These are phyloP conservation scores for Therioaphis trifolii DNA, from an alignment of 2,888 invertebrate genomes.

Conservation along the genomic window DNA sequence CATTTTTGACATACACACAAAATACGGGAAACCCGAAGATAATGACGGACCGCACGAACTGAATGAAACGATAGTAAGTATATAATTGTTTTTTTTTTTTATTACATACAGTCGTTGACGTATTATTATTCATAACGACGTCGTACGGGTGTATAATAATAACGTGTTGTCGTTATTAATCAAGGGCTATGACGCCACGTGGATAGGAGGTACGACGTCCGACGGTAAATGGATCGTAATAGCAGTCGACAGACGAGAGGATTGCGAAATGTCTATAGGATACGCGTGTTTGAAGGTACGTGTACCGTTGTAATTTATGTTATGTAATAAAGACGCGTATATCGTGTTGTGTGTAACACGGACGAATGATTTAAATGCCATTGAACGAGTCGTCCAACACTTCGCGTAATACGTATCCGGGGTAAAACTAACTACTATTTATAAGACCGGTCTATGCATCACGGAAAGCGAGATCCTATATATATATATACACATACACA, in stretches of 20 bases:
- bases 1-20: slow-evolving; percentile 2
- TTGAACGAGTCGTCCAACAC: too few relatives aligned
- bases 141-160: neutral
- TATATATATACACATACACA: neutral
- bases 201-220: slow-evolving; percentile 41
- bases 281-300: slow-evolving; percentile 32
- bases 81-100: neutral
- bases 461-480: too few relatives aligned
- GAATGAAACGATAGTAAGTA: slow-evolving; percentile 11
- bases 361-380: too few relatives aligned
- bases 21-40: slow-evolving; percentile 32
- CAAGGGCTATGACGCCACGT: slow-evolving; percentile 52
- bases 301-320: too few relatives aligned
- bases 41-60: slow-evolving; percentile 49
- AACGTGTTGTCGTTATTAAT: neutral
- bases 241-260: slow-evolving; percentile 22
- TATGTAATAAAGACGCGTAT: too few relatives aligned
- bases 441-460: too few relatives aligned
- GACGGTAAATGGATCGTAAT: slow-evolving; percentile 52
- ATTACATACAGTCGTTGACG: neutral
- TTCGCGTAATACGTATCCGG: too few relatives aligned
- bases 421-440: too few relatives aligned
- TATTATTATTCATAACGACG: neutral
- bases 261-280: slow-evolving; percentile 38
- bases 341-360: too few relatives aligned